Percentiles rank a stretch among this genome's conserved stretches.
phyloP scores from a whole-genome alignment of 2,888 invertebrate species.

The Nemotelus pantherinus region DNA sequence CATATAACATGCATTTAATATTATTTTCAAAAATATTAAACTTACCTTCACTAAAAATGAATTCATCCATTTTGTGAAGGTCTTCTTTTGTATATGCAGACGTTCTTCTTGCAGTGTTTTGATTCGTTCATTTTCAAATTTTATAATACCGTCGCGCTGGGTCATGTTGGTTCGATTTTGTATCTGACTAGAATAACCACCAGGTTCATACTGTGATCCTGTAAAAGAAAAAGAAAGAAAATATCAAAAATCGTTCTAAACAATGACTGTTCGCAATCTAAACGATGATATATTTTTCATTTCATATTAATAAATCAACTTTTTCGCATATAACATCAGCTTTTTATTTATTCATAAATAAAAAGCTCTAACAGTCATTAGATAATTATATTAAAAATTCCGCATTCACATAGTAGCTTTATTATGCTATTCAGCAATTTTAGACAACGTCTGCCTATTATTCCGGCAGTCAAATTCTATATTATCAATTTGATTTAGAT shows the following conservation, averaged over 20 bases:
- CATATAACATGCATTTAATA: not conserved
- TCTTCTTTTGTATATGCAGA: constrained; percentile 98
- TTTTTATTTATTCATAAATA: too few relatives aligned
- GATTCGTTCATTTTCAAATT: constrained; percentile 96
- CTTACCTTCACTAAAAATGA: constrained; percentile 91
- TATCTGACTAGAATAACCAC: constrained; percentile 71
- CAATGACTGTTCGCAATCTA: too few relatives aligned
- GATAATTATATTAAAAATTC: too few relatives aligned
- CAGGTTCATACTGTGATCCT: constrained; percentile 76
- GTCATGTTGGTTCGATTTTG: constrained; percentile 84
- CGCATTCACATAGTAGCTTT: too few relatives aligned
- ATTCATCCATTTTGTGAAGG: constrained; percentile 99
- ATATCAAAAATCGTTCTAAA: not conserved
- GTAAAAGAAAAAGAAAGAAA: constrained; percentile 52
- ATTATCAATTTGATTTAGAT: too few relatives aligned
- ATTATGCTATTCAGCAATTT: too few relatives aligned
- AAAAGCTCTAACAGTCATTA: too few relatives aligned
- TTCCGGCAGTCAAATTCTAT: too few relatives aligned
- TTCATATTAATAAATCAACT: not conserved
- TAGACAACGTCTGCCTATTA: too few relatives aligned
- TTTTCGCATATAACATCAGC: too few relatives aligned
- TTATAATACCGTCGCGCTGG: constrained; percentile 89
- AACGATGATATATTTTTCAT: not conserved
- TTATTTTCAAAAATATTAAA: constrained; percentile 11
- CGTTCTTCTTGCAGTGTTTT: constrained; percentile 97